Conservation (phyloP, 53 echinoderm and acorn worm genomes). For the Pentamera pediparva region DNA sequence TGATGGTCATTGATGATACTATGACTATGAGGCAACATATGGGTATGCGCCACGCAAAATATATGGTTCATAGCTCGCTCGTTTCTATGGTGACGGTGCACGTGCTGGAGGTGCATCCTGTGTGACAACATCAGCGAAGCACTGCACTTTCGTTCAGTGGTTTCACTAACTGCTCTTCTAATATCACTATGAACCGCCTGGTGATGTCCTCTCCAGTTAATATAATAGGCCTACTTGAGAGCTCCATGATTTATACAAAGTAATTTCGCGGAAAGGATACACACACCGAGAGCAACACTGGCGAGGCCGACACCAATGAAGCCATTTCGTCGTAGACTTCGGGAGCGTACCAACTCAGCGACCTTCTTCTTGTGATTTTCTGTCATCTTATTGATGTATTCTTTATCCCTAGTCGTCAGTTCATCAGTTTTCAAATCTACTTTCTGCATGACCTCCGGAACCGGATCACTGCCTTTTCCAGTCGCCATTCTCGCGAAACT, state of each 20-base stretch:
- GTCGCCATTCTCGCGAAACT: not conserved
- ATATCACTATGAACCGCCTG: too few species aligned
- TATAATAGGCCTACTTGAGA: too few species aligned
- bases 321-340: slow-evolving; percentile 55
- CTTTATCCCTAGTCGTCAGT: slow-evolving; percentile 41
- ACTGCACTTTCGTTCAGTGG: too few species aligned
- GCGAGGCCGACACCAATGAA: slow-evolving; percentile 57
- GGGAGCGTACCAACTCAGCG: slow-evolving; percentile 30
- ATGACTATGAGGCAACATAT: too few species aligned
- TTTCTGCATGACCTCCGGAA: slow-evolving; percentile 67
- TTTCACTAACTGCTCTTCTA: too few species aligned
- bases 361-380: slow-evolving; percentile 57
- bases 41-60: too few species aligned
- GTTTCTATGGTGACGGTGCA: too few species aligned
- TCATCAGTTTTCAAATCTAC: slow-evolving; percentile 71
- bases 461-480: not conserved
- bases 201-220: too few species aligned
- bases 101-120: too few species aligned
- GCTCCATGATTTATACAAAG: not conserved
- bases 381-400: slow-evolving; percentile 71
- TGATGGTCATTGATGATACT: too few species aligned
- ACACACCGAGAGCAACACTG: slow-evolving; percentile 73
- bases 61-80: too few species aligned
- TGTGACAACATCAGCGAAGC: too few species aligned
- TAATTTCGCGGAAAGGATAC: slow-evolving; percentile 73